phyloP scores from a whole-genome alignment of 2,797 vertebrate species.

The Neosalanx taihuensis region DNA sequence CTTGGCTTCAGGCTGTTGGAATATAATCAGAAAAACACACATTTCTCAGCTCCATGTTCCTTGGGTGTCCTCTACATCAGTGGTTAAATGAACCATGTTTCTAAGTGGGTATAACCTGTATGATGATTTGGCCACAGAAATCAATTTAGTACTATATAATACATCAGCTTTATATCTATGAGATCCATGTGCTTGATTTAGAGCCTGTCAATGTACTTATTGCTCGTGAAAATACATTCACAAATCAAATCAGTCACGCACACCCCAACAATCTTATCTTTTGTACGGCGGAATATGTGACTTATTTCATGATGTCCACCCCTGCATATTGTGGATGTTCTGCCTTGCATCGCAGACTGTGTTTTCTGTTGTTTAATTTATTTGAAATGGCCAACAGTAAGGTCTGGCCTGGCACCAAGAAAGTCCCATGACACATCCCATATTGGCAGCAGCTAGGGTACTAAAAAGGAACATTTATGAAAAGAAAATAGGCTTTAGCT shows the following conservation, averaged over 20 bases:
- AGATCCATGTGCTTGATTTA: neutral
- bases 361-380: constrained; percentile 1
- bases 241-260: neutral
- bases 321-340: too few relatives aligned
- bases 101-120: too few relatives aligned
- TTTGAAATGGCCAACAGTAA: neutral
- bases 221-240: neutral
- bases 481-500: too few relatives aligned
- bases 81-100: neutral
- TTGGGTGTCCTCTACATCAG: neutral
- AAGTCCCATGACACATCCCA: too few relatives aligned
- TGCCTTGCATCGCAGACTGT: neutral
- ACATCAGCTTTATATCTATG: neutral
- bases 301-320: too few relatives aligned
- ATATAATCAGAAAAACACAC: neutral
- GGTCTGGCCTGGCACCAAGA: too few relatives aligned
- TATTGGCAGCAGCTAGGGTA: too few relatives aligned
- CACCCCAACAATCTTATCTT: neutral
- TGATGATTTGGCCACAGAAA: too few relatives aligned
- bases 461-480: too few relatives aligned
- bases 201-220: neutral
- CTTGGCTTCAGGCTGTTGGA: constrained; percentile 7
- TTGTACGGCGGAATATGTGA: too few relatives aligned
- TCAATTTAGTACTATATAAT: neutral
- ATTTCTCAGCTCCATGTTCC: neutral